Percentiles rank a stretch among this genome's conserved stretches.
phyloP scores from a whole-genome alignment of 2,113 vertebrate genomes.

The Baryphthengus martii region DNA sequence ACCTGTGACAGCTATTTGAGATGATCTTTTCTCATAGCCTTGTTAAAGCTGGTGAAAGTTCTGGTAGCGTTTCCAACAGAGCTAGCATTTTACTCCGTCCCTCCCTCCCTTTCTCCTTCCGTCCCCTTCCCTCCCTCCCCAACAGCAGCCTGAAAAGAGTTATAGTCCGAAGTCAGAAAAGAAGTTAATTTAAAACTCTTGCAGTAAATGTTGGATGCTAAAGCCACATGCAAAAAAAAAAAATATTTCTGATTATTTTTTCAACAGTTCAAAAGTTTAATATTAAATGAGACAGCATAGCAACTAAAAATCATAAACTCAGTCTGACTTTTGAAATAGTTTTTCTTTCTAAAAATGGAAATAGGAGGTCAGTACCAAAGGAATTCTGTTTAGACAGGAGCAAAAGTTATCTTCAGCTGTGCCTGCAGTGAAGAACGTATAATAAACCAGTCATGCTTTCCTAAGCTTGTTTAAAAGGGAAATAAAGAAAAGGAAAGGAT shows the following conservation, averaged over 20 bases:
- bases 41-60: neutral
- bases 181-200: neutral
- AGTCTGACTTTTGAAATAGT: neutral
- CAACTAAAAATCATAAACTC: neutral
- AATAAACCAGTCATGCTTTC: slow-evolving; percentile 31
- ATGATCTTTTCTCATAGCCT: neutral
- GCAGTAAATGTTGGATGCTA: neutral
- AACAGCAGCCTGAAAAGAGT: neutral
- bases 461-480: slow-evolving; percentile 21
- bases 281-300: neutral
- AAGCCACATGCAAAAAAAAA: neutral
- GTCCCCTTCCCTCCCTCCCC: too few species aligned
- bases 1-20: neutral
- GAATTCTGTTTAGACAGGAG: slow-evolving; percentile 26
- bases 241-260: neutral
- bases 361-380: neutral
- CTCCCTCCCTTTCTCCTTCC: neutral
- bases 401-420: neutral
- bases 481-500: neutral
- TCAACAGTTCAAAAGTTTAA: neutral
- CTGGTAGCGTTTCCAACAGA: neutral
- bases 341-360: neutral
- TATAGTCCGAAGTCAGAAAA: neutral
- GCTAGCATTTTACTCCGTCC: neutral
- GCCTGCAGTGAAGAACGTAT: slow-evolving; percentile 9